Evolutionary conservation across 2,113 vertebrate genomes (phyloP).

Genomic region (Channa argus): DNA sequence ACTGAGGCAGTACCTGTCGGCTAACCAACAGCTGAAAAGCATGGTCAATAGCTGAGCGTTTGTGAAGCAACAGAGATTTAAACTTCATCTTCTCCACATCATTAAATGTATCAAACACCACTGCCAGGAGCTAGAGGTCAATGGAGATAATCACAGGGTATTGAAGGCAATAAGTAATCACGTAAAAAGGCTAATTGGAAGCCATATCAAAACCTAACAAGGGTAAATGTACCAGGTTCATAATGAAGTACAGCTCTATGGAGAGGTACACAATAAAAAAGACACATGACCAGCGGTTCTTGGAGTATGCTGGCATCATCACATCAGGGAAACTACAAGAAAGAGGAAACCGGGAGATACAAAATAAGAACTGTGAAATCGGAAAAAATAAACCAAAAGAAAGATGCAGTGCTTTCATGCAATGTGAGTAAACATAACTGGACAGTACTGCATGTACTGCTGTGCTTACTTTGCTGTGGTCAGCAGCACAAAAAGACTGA

Average conservation of each 20-base stretch:
- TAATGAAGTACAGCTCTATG: conserved; percentile 99
- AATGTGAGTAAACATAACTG: conserved; percentile 1
- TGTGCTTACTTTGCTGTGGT: conserved; percentile 97
- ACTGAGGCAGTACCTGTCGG: conserved; percentile 84
- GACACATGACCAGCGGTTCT: conserved; percentile 94
- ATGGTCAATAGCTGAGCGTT: conserved; percentile 92
- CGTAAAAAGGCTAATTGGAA: conserved; percentile 67
- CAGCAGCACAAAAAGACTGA: conserved; percentile 96
- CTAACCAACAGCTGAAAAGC: conserved; percentile 91
- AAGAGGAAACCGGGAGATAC: conserved; percentile 9
- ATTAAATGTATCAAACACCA: conserved; percentile 98
- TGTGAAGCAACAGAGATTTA: conserved; percentile 95
- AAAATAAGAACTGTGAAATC: not conserved
- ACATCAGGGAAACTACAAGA: conserved; percentile 94
- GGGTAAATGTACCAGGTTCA: conserved; percentile 88
- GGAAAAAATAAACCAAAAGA: not conserved
- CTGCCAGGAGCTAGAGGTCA: conserved; percentile 88
- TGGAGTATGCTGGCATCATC: conserved; percentile 98
- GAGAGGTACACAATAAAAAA: conserved; percentile 99
- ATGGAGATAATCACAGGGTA: not conserved
- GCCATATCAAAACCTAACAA: too few species aligned
- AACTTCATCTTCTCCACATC: conserved; percentile 98
- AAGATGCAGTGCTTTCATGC: conserved; percentile 25
- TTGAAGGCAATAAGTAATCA: not conserved
- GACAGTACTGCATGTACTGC: not conserved